Evolutionary conservation across 2,113 vertebrate species (phyloP).

Genomic region (Picathartes gymnocephalus): DNA sequence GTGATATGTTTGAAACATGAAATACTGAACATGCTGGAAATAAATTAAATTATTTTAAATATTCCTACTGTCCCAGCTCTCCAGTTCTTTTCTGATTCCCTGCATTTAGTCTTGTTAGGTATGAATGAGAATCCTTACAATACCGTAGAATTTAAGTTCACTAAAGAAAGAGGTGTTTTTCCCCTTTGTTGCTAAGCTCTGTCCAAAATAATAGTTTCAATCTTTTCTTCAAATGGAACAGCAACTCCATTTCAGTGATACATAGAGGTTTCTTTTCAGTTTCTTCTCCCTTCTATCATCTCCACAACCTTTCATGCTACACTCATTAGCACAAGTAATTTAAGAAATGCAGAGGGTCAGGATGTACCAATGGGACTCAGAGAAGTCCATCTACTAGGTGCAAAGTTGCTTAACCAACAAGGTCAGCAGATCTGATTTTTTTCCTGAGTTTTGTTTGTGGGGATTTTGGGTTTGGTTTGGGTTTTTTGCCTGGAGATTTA

Average conservation of each 20-base stretch:
- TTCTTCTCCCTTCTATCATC: background rate
- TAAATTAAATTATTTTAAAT: background rate
- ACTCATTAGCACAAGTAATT: background rate
- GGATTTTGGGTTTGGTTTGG: background rate
- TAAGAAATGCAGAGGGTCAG: background rate
- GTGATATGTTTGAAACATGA: background rate
- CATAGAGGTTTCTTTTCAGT: background rate
- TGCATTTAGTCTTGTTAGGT: background rate
- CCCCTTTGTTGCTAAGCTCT: background rate
- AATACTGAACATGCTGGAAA: background rate
- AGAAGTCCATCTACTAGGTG: background rate
- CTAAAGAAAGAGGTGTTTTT: background rate
- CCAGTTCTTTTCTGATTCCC: background rate
- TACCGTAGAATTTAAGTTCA: background rate
- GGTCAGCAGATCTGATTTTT: background rate
- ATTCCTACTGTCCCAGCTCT: background rate
- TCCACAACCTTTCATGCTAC: background rate
- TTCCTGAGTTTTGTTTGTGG: background rate
- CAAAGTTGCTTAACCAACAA: background rate
- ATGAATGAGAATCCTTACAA: background rate
- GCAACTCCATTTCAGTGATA: background rate
- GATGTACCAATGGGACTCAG: fast-evolving
- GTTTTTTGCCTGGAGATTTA: background rate
- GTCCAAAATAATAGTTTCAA: background rate
- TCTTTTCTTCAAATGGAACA: background rate